Conservation (phyloP, 2,113 vertebrate genomes). For the Cephalopterus ornatus region DNA sequence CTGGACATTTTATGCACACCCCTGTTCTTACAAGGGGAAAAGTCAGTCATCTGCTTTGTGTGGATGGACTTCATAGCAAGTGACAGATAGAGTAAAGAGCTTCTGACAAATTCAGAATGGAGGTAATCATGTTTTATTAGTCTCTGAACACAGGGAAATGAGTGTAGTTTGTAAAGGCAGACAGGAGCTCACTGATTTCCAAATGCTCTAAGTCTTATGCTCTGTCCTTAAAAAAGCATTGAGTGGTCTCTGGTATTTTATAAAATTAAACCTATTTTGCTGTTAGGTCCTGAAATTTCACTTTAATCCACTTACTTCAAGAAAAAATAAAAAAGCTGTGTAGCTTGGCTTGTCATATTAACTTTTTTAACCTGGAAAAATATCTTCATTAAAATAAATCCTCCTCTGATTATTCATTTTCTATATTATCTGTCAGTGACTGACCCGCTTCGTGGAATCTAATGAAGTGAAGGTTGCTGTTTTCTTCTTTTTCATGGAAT, state of each 20-base stretch:
- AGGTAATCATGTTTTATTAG: not conserved
- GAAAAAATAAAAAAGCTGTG: not conserved
- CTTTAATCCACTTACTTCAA: not conserved
- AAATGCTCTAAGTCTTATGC: not conserved
- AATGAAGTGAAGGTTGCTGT: not conserved
- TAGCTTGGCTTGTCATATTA: not conserved
- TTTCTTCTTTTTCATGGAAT: not conserved
- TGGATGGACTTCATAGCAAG: not conserved
- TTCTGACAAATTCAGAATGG: not conserved
- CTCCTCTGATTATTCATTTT: not conserved
- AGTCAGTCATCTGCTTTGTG: not conserved
- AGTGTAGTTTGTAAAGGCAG: not conserved
- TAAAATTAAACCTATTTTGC: not conserved
- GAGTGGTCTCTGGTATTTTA: not conserved
- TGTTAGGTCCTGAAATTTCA: not conserved
- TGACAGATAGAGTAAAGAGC: not conserved
- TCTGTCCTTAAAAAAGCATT: not conserved
- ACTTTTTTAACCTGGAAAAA: not conserved
- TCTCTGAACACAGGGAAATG: not conserved
- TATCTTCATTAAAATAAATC: not conserved
- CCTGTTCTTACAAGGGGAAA: not conserved
- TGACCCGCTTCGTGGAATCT: not conserved
- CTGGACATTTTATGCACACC: not conserved
- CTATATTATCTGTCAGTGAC: not conserved
- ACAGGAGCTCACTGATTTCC: not conserved